Evolutionary conservation across 2,888 invertebrate genomes (phyloP), one percentile per base, ranked within the genome.

Genomic region (Nebria brevicollis): DNA sequence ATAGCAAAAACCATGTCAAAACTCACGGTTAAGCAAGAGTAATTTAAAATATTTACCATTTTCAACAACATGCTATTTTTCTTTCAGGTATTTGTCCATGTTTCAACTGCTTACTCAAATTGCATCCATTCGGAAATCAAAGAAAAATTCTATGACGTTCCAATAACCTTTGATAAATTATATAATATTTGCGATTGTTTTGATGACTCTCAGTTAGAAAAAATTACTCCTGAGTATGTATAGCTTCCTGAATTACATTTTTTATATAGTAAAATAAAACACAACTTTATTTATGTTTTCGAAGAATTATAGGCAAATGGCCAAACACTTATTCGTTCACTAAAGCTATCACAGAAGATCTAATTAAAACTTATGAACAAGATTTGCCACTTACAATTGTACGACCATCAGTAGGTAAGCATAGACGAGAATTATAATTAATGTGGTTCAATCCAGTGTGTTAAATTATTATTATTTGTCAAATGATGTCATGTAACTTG

Each of bases 1-100:
- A 88, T 96, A 20, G 93, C 93, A 86, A 92, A 91, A 83, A 91
- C 93, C 85, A 94, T 96, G 91, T 87, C 89, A 2, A 89, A 92
- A 75, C 88, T 95, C 25, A 92, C 92, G 89, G 89, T 91, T 26
- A 5, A 7, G 7, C 11, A 11, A 11, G 4, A n/a, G 1, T 72
- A 11, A 26, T 25, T 25, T 26, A 25, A 41, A 15, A 13, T 7
- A 5, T 73, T 54, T 8, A 54, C 7, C 54, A 8, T 11, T 54
- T 1, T 1, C 7, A 11, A 8, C 13, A 54, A 54, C 54, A 2
- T 7, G 54, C 54, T 11, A 26, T 26, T 65, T 66, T n/a, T 26
- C 41, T 6, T 10, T 75, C 13, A 54, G 54, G 7, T 8, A 54
- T 54, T 54, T 54, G 54, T 54, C 13, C 5, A 76, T 42, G 41